These are phyloP conservation scores for Gnathonemus longibarbis DNA, from an alignment of 2,113 vertebrate genomes.

Conservation along the genomic window DNA sequence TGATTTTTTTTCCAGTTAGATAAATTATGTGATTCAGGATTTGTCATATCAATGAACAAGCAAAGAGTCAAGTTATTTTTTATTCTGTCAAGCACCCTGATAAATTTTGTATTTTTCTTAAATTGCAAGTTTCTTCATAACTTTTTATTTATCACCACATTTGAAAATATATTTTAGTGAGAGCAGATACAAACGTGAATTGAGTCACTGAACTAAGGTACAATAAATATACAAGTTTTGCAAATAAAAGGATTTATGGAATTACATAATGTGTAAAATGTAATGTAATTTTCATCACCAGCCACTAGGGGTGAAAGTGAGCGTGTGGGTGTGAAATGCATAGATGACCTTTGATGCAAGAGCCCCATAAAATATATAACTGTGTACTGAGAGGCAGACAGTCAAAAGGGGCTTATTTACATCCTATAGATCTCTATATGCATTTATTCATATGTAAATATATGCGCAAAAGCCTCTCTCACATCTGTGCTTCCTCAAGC, in stretches of 20 bases:
- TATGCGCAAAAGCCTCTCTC: neutral
- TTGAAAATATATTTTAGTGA: neutral
- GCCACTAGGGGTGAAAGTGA: neutral
- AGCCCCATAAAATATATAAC: neutral
- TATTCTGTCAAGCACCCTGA: neutral
- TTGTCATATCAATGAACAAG: neutral
- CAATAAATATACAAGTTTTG: neutral
- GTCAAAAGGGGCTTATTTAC: neutral
- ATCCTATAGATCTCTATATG: neutral
- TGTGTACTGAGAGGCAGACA: neutral
- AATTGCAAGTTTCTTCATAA: neutral
- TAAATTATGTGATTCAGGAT: neutral
- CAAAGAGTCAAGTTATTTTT: neutral
- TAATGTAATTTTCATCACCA: neutral
- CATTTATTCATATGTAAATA: slow-evolving; percentile 8
- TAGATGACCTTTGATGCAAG: neutral
- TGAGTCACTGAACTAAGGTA: neutral
- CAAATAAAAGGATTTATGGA: neutral
- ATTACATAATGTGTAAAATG: neutral
- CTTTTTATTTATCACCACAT: neutral
- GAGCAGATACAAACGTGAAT: neutral
- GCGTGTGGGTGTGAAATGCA: neutral
- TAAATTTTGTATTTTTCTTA: neutral
- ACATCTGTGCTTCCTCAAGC: neutral
- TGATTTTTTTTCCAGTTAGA: neutral